Evolutionary conservation across 2,797 vertebrate genomes (phyloP).

Genomic region (Micropoecilia bifurca): DNA sequence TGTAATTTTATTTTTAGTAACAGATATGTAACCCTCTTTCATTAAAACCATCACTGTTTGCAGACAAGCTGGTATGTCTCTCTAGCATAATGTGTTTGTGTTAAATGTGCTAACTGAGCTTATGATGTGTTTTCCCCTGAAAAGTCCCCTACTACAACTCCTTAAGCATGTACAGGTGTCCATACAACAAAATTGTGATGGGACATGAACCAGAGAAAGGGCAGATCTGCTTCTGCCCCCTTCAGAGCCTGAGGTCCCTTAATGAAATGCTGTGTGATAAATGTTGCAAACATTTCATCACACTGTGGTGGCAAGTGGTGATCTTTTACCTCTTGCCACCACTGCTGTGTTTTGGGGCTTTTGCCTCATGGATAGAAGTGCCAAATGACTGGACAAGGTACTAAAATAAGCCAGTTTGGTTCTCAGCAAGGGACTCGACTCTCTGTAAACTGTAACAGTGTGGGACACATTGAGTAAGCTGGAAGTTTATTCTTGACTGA

Average conservation of each 20-base stretch:
- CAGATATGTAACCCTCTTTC: neutral
- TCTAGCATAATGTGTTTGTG: neutral
- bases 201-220: neutral
- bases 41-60: neutral
- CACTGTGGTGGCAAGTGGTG: neutral
- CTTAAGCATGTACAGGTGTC: neutral
- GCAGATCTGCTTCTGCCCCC: neutral
- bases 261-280: neutral
- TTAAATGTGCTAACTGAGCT: neutral
- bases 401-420: neutral
- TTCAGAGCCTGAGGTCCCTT: neutral
- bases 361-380: neutral
- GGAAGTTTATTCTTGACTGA: neutral
- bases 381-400: neutral
- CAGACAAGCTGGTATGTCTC: neutral
- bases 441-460: neutral
- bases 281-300: neutral
- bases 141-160: neutral
- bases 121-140: neutral
- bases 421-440: neutral
- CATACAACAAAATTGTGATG: neutral
- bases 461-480: neutral
- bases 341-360: neutral
- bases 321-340: neutral
- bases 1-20: neutral